Evolutionary conservation across 2,113 vertebrate genomes (phyloP), one percentile per base, ranked within the genome.

Genomic region (Embiotoca jacksoni): DNA sequence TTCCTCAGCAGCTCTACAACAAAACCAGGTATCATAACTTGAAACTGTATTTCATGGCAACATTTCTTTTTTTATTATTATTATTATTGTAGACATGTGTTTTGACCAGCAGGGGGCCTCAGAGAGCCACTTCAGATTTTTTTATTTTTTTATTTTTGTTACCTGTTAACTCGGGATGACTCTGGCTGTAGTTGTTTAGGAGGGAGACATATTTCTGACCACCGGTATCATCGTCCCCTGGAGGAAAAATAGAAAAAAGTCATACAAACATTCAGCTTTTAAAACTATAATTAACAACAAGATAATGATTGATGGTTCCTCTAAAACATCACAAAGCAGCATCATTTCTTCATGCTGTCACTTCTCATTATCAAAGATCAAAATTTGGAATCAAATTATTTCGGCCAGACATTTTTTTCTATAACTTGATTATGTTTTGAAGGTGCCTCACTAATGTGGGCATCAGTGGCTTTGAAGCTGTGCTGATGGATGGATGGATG

Each of bases 121-220:
- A 75, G 49, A 75, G 78, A 81, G 46, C 57, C 49, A 35, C 6
- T 35, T 35, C 14, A n/a, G 49, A 16, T 52, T 15, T n/a, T 7
- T 52, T 14, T n/a, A n/a, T 2, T 23, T 7, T 52, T 16, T 50
- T 6, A 3, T 60, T 7, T 53, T 32, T 44, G 33, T 61, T 63
- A 74, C 93, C 94, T 91, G 83, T 76, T 63, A 94, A 66, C 66
- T 93, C 92, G 7, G 92, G 91, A 47, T 93, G 83, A 61, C 64
- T 89, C 64, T 86, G 92, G 32, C 67, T 86, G 61, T 75, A 67
- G 80, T 92, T 78, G 32, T 78, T 87, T 1, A 94, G 72, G 5
- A 93, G 89, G 59, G 94, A 77, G 11, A 88, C 78, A 58, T 94
- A 94, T 65, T 86, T 93, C 9, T 23, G 78, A 16, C 56, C 81